Base-by-base conservation (phyloP, 2,888 invertebrate genomes). In the Barypeithes pellucidus region DNA sequence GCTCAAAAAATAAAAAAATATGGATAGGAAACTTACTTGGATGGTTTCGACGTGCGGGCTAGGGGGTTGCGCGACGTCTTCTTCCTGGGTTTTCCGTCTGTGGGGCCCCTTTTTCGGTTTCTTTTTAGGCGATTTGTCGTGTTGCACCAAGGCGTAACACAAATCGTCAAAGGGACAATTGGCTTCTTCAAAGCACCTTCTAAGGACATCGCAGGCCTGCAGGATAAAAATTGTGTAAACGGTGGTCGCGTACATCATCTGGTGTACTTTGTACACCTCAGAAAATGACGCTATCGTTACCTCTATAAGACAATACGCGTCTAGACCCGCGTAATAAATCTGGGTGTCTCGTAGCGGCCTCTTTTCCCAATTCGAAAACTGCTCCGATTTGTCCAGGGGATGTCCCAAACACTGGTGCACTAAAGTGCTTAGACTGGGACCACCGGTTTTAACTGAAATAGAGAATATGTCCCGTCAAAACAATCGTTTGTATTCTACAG, bases 311-410 rank as follows among this genome's bases (percentile, higher is more conserved):
- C 96, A 95, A 87, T 91, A 93, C 0, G 97, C 96, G 88, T 98
- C 97, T 65, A 96, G 86, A 36, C 96, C 96, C 73, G 96, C 96
- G 88, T 96, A 96, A 50, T 88, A 85, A 72, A 95, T 89, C 87
- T 97, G 96, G 73, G 92, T 91, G 47, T 89, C 87, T 59, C 95
- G 87, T 63, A 97, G 83, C 9, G 96, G 96, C 77, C 96, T 88
- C 78, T 92, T 90, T 81, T 95, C 94, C 96, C 96, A 97, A 85
- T 96, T 95, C 0, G 95, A 95, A 86, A 95, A 94, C 82, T 96
- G 96, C 86, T 96, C 95, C n/a, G 91, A 91, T 85, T 97, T 97
- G 85, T 95, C 91, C 47, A 97, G 86, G 52, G 92, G 91, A 67
- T 89, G 87, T 5, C 95, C 95, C 81, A 95, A 89, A 82, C 94